Conservation (phyloP, 2,113 vertebrate species). For the Poeciliopsis turrubarensis region DNA sequence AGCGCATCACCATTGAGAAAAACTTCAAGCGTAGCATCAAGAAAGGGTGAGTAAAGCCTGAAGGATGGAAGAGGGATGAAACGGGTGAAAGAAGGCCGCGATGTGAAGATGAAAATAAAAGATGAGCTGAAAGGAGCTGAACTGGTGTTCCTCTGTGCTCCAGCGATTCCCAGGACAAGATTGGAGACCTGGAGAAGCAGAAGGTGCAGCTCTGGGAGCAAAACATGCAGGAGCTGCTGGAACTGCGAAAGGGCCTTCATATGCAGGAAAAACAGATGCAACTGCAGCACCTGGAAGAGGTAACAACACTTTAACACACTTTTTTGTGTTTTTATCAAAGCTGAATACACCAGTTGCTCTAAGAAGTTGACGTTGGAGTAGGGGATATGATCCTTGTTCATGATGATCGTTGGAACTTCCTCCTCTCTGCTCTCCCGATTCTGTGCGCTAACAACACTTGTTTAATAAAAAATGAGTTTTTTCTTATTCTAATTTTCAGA, state of each 20-base stretch:
- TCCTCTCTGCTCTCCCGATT: no score
- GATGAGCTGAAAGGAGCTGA: neutral
- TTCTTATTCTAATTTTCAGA: no score
- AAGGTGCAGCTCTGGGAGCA: slow-evolving; percentile 77
- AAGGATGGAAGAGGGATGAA: neutral
- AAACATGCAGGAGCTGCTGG: slow-evolving; percentile 83
- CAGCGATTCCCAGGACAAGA: slow-evolving; percentile 67
- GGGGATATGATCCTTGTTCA: no score
- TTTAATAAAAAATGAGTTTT: no score
- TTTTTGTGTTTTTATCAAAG: no score
- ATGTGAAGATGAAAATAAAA: neutral
- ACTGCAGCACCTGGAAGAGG: slow-evolving; percentile 80
- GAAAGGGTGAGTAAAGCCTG: slow-evolving; percentile 71
- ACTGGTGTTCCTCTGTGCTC: neutral
- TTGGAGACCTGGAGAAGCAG: slow-evolving; percentile 48
- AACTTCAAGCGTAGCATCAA: slow-evolving; percentile 74
- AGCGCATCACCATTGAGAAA: slow-evolving; percentile 76
- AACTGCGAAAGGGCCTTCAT: slow-evolving; percentile 78
- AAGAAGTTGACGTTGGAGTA: neutral
- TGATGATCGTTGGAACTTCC: no score
- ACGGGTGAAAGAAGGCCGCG: no score
- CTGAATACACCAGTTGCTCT: no score
- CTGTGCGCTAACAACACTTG: no score
- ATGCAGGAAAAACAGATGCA: slow-evolving; percentile 77
- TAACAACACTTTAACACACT: slow-evolving; percentile 38